phyloP scores from a whole-genome alignment of 2,797 vertebrate genomes.

The Coregonus suidteri region DNA sequence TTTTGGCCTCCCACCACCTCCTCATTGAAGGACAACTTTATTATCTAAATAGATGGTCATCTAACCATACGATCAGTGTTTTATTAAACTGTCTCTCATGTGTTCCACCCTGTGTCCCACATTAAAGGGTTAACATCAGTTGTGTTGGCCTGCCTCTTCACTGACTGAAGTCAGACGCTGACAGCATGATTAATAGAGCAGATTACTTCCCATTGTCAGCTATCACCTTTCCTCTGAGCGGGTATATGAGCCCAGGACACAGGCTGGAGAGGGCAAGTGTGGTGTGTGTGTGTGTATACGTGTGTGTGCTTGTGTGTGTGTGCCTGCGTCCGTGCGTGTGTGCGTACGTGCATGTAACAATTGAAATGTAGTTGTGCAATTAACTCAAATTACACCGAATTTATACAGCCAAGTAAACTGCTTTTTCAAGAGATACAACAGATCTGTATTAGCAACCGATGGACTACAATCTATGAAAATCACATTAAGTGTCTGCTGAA shows the following conservation, averaged over 20 bases:
- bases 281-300: background rate
- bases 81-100: background rate
- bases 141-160: constrained; percentile 65
- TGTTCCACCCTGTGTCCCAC: constrained; percentile 21
- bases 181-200: constrained; percentile 78
- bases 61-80: too few species aligned
- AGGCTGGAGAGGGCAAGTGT: constrained; percentile 15
- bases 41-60: too few species aligned
- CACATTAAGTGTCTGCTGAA: background rate
- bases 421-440: background rate
- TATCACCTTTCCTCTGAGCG: constrained; percentile 77
- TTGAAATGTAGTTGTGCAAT: constrained; percentile 24
- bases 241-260: constrained; percentile 64
- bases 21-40: too few species aligned
- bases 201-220: constrained; percentile 81
- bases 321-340: background rate
- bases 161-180: constrained; percentile 69
- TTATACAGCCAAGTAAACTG: background rate
- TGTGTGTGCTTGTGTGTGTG: background rate
- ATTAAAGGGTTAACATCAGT: constrained; percentile 51
- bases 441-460: background rate
- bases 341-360: constrained; percentile 13
- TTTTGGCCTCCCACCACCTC: too few species aligned
- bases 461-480: background rate
- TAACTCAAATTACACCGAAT: constrained; percentile 16